A percentile compares a stretch with the other conserved stretches of the same genome.
phyloP scores from a whole-genome alignment of 2,113 vertebrate species.

The Xyrauchen texanus region DNA sequence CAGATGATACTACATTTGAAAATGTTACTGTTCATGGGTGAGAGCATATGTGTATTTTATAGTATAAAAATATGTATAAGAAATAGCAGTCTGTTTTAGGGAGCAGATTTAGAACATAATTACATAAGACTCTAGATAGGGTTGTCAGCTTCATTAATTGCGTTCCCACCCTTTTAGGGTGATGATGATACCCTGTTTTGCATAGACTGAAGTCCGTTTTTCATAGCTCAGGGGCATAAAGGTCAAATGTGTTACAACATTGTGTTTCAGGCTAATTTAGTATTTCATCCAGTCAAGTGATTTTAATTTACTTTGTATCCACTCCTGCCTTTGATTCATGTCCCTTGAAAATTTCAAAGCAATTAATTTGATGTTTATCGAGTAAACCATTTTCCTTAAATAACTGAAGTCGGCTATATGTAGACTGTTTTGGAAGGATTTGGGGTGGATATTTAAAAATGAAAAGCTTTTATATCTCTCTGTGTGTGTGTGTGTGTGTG shows the following conservation, averaged over 20 bases:
- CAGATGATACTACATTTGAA: too few species aligned
- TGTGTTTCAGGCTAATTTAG: slow-evolving; percentile 54
- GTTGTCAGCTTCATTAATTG: slow-evolving; percentile 11
- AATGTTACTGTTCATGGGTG: too few species aligned
- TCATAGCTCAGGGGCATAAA: slow-evolving; percentile 34
- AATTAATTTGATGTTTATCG: slow-evolving; percentile 68
- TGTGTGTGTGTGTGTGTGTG: too few species aligned
- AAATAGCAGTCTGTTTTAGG: not conserved
- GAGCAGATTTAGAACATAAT: not conserved
- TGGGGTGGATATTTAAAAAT: slow-evolving; percentile 40
- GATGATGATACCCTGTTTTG: slow-evolving; percentile 27
- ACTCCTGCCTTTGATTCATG: slow-evolving; percentile 52
- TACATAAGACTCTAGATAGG: not conserved
- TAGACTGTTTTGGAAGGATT: slow-evolving; percentile 53
- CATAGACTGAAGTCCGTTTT: slow-evolving; percentile 9
- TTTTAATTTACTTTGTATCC: slow-evolving; percentile 61
- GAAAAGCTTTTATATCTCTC: slow-evolving; percentile 10
- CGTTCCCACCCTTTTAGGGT: not conserved
- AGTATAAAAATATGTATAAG: not conserved
- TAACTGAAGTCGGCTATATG: slow-evolving; percentile 47
- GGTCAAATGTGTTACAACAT: slow-evolving; percentile 43
- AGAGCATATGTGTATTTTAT: too few species aligned
- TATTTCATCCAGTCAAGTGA: slow-evolving; percentile 56
- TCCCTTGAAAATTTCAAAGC: slow-evolving; percentile 56
- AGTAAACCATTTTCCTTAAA: slow-evolving; percentile 63